Evolutionary conservation across 1,140 invertebrate species (phyloP), one percentile per base, ranked within the genome.

Genomic region (Euwallacea fornicatus): DNA sequence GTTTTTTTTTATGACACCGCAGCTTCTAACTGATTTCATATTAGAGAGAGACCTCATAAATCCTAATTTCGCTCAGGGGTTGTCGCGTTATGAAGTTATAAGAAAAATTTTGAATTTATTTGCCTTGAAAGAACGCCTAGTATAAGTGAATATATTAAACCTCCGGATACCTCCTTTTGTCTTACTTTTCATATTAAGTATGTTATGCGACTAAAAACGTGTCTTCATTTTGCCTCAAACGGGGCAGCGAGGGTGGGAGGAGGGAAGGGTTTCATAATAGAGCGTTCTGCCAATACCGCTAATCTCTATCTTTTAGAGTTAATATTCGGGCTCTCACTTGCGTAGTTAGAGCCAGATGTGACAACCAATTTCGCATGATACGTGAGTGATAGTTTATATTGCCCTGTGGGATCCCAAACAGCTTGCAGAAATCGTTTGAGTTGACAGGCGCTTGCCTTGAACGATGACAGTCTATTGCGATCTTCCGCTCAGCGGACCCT

Each of bases 311-410:
- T 56, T 33, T 50, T 50, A 50, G 46, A 60, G 65, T 74, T 71
- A 69, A 72, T 59, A 72, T 74, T 68, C 67, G 69, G 69, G 66
- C 69, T 61, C 60, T 71, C 66, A 72, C 65, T 71, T 69, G 60
- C 65, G 58, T 53, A 60, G 70, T 69, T 60, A 42, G 73, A 53
- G 63, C 70, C 73, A 74, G 66, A 72, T 74, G 73, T 69, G 73
- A 74, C 73, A 72, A 74, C 62, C 64, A 74, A 71, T 69, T 74
- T 63, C 64, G 55, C 69, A 72, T 72, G 73, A 72, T 69, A 74
- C 70, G 66, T 74, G 73, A 74, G 73, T 62, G 73, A 74, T 74
- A 63, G 73, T 63, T 72, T 68, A 63, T 71, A 74, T 72, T 74
- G 72, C 71, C 60, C 71, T 74, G 66, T 71, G 66, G 66, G 73